Evolutionary conservation across 2,888 invertebrate genomes (phyloP).

Genomic region (Drosophila percnosoma): DNA sequence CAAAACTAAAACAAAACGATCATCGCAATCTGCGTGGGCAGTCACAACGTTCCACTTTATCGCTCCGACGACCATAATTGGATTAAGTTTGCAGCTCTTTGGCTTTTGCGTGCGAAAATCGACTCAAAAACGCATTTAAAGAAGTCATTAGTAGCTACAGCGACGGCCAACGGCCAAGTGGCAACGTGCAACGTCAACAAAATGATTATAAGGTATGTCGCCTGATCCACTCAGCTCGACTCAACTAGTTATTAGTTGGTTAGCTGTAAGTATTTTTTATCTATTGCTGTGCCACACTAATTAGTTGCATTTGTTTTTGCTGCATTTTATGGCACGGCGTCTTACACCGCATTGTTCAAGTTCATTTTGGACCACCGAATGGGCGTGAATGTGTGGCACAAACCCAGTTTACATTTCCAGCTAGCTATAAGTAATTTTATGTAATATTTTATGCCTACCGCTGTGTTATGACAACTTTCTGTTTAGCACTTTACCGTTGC

Average conservation of each 20-base stretch:
- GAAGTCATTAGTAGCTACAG: slow-evolving; percentile 71
- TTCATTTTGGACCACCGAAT: slow-evolving; percentile 39
- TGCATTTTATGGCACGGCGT: slow-evolving; percentile 30
- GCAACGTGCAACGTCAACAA: slow-evolving; percentile 72
- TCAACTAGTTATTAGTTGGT: slow-evolving; percentile 13
- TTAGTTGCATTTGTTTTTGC: slow-evolving; percentile 36
- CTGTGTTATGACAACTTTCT: slow-evolving; percentile 46
- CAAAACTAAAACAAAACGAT: slow-evolving; percentile 15
- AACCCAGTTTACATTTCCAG: slow-evolving; percentile 11
- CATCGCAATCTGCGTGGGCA: slow-evolving; percentile 48
- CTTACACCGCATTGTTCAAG: slow-evolving; percentile 49
- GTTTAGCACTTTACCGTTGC: slow-evolving; percentile 43
- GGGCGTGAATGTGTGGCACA: slow-evolving; percentile 34
- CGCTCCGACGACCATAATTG: slow-evolving; percentile 61
- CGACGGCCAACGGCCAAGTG: slow-evolving; percentile 56
- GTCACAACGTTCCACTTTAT: slow-evolving; percentile 46
- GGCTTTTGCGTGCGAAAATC: slow-evolving; percentile 48
- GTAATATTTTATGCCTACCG: slow-evolving; percentile 44
- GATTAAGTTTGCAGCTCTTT: slow-evolving; percentile 56
- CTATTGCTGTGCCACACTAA: slow-evolving; percentile 35
- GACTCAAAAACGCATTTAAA: slow-evolving; percentile 59
- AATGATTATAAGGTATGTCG: slow-evolving; percentile 83
- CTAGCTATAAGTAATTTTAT: slow-evolving; percentile 48
- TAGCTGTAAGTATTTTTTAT: slow-evolving; percentile 28
- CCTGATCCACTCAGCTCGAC: background rate